Conservation (phyloP, 1,140 invertebrate species). For the Coelopa frigida region DNA sequence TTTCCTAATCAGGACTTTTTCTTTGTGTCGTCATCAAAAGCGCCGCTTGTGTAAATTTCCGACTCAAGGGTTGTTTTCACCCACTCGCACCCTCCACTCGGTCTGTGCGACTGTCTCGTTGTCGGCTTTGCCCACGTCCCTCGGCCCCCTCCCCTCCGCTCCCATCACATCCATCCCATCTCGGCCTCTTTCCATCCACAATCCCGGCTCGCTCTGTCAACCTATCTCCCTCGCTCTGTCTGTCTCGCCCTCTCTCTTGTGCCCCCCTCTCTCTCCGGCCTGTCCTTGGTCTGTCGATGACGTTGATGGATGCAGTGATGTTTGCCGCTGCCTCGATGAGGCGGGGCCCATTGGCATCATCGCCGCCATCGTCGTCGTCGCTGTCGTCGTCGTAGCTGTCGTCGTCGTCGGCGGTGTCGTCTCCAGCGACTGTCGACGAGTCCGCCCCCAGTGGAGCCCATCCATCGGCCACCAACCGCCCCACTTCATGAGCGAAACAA, state of each 20-base stretch:
- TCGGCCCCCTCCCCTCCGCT: background rate
- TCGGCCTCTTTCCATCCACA: background rate
- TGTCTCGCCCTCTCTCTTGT: background rate
- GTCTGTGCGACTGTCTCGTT: too few relatives aligned
- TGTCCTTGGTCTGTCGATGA: background rate
- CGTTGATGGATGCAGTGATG: conserved; percentile 9
- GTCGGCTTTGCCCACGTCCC: background rate
- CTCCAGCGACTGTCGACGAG: too few relatives aligned
- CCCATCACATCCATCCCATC: background rate
- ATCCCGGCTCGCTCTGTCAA: background rate
- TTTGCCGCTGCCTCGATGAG: conserved; percentile 10
- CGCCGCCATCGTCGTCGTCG: too few relatives aligned
- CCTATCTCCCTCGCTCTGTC: background rate
- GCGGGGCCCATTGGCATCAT: too few relatives aligned
- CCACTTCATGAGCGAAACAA: too few relatives aligned
- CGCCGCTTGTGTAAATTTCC: too few relatives aligned
- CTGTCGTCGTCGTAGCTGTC: too few relatives aligned
- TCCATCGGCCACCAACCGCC: too few relatives aligned
- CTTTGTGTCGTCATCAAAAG: too few relatives aligned
- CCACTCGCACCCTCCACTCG: background rate
- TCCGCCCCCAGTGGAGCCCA: too few relatives aligned
- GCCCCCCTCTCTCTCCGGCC: background rate
- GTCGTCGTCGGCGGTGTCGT: too few relatives aligned
- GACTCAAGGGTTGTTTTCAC: background rate
- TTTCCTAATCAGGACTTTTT: too few relatives aligned